Conservation (phyloP, 35 echinoderm and acorn worm species). For the Lytechinus pictus region DNA sequence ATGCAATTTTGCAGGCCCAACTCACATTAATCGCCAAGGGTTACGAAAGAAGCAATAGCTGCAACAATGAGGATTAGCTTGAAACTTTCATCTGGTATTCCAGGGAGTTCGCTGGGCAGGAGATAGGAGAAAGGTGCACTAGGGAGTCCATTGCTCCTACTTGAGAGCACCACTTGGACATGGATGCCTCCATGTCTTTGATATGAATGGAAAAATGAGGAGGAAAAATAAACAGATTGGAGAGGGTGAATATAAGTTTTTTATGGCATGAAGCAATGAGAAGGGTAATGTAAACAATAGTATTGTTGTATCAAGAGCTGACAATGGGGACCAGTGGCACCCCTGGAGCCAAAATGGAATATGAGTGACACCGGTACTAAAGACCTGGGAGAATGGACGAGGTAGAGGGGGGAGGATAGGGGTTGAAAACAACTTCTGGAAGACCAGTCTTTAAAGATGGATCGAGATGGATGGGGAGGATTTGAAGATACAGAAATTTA, state of each 20-base stretch:
- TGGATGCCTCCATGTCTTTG: not conserved
- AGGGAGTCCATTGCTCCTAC: not conserved
- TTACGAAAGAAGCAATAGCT: slow-evolving; percentile 29
- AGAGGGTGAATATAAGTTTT: slow-evolving; percentile 22
- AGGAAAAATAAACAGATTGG: slow-evolving; percentile 35
- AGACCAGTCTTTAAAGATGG: not conserved
- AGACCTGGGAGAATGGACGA: not conserved
- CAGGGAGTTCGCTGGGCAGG: not conserved
- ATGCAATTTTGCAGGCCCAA: slow-evolving; percentile 33
- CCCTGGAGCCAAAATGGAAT: slow-evolving; percentile 25
- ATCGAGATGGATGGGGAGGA: not conserved
- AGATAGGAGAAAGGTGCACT: slow-evolving; percentile 14
- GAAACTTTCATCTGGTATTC: slow-evolving; percentile 27
- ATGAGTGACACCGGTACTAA: slow-evolving; percentile 21
- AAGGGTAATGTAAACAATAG: slow-evolving; percentile 24
- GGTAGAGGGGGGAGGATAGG: not conserved
- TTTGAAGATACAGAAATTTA: not conserved
- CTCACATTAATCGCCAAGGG: slow-evolving; percentile 32
- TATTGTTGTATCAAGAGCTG: slow-evolving; percentile 14
- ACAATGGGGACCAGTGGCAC: not conserved
- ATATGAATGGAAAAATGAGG: slow-evolving; percentile 22
- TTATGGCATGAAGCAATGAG: slow-evolving; percentile 32
- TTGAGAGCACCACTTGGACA: not conserved
- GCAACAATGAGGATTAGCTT: slow-evolving; percentile 32
- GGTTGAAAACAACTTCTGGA: not conserved